Base-by-base conservation (phyloP, 2,888 invertebrate genomes). In the Teleogryllus oceanicus region DNA sequence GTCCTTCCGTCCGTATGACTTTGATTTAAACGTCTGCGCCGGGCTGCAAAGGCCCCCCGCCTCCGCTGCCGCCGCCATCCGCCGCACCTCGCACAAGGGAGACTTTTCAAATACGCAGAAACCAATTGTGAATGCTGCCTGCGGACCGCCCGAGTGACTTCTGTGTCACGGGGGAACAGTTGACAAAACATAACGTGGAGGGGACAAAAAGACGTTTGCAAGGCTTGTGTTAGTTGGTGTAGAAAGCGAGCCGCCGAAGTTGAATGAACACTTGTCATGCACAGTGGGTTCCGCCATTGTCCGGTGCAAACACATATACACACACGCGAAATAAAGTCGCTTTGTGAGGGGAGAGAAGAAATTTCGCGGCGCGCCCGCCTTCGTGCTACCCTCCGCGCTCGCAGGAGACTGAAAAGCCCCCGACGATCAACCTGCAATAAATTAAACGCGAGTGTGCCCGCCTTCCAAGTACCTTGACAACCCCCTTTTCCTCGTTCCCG, bases 61-160 rank as follows among this genome's bases (percentile, higher is more conserved):
- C 37, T 8, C 37, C 37, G 37, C 37, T 37, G 37, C 37, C 37
- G 37, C 37, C 37, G 37, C 37, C 37, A 37, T 37, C 37, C 5
- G 37, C 37, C 8, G 37, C 37, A n/a, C 8, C 16, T 18, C 62
- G 16, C 62, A n/a, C 37, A 13, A 62, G 62, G 62, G 62, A 18
- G 62, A 62, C 62, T 13, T 62, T 62, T 62, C 62, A 62, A 62
- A 62, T 16, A 62, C 8, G 37, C 37, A 37, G 62, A 62, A 13
- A 18, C 11, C 62, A n/a, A 18, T 62, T 62, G 62, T 62, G 62
- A 62, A n/a, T 62, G 62, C 62, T 13, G 62, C n/a, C 16, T 18
- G 62, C 62, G n/a, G 62, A 62, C 62, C n/a, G n/a, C 62, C n/a
- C 62, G 62, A 62, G 62, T 62, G 62, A n/a, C 62, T 62, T 62